phyloP scores from a whole-genome alignment of 2,797 vertebrate species.

The Mionectes olivaceus region DNA sequence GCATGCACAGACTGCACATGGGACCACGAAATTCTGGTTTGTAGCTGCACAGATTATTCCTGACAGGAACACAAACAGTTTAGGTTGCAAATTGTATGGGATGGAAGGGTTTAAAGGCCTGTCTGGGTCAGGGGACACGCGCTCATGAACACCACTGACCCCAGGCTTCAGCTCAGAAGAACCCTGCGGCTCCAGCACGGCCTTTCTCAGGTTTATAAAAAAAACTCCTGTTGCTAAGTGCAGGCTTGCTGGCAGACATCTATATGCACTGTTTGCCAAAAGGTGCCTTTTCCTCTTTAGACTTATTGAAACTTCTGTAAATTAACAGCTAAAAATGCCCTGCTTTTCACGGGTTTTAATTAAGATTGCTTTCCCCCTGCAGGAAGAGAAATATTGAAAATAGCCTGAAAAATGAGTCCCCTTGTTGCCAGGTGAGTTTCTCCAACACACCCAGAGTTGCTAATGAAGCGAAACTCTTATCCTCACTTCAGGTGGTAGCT shows the following conservation, averaged over 20 bases:
- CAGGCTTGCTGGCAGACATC: constrained; percentile 21
- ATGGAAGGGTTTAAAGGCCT: not conserved
- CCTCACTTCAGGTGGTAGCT: constrained; percentile 62
- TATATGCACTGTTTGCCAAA: constrained; percentile 43
- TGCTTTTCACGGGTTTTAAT: constrained; percentile 67
- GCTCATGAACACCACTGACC: not conserved
- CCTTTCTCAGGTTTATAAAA: not conserved
- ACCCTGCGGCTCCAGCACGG: not conserved
- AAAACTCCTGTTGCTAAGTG: constrained; percentile 55
- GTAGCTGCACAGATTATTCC: not conserved
- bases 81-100: not conserved
- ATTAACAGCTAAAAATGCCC: constrained; percentile 64
- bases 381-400: constrained; percentile 63
- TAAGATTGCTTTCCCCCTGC: constrained; percentile 63
- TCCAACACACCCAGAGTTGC: constrained; percentile 55
- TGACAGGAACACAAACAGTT: not conserved
- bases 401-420: constrained; percentile 58
- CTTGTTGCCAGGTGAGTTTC: constrained; percentile 69
- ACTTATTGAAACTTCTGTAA: constrained; percentile 66
- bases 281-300: constrained; percentile 50
- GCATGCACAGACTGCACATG: not conserved
- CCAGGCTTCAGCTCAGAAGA: not conserved
- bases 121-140: not conserved
- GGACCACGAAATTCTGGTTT: not conserved
- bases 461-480: constrained; percentile 68